Base-by-base conservation (phyloP, 2,113 vertebrate genomes). In the Pungitius pungitius region DNA sequence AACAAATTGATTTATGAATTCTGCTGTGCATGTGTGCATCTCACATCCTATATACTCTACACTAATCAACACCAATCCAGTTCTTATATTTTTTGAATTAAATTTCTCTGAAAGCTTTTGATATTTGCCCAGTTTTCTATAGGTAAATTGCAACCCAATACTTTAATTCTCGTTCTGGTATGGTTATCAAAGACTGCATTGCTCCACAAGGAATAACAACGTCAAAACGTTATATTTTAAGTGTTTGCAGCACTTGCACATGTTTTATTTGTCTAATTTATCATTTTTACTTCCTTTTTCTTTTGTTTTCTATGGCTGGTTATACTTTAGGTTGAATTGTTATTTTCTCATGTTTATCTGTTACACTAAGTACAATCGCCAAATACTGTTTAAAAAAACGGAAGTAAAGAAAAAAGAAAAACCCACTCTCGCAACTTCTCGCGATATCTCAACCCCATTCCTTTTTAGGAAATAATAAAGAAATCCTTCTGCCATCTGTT, bases 381-480 rank as follows among this genome's bases (percentile, higher is more conserved):
- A 55, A 17, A 55, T 59, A 11, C 9, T 35, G 6, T 45, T 26
- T 55, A n/a, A 55, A 52, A 26, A 59, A 9, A 17, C 33, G 24
- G 42, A 47, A 18, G 33, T 35, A 35, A 39, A 30, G 3, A 35
- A 0, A 4, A 12, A 2, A 26, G 24, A 0, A 4, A 12, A 2
- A 26, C 6, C 12, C 2, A 57, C 2, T 10, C n/a, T 42, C 1
- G 13, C n/a, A 54, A 80, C 0, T 26, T 63, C 73, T 83, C 85
- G 69, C 84, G 85, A 89, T 60, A 89, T 3, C 7, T 69, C 30
- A 61, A 66, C 13, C 22, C 26, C 13, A 35, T 73, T 52, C 20
- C 40, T 78, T 78, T 77, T 69, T 60, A 67, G 69, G 62, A 60
- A 72, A 77, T 58, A 27, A 0, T 5, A 2, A 58, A 73, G 33